Base-by-base conservation (phyloP, 2,888 invertebrate species). In the Sthenelais limicola region DNA sequence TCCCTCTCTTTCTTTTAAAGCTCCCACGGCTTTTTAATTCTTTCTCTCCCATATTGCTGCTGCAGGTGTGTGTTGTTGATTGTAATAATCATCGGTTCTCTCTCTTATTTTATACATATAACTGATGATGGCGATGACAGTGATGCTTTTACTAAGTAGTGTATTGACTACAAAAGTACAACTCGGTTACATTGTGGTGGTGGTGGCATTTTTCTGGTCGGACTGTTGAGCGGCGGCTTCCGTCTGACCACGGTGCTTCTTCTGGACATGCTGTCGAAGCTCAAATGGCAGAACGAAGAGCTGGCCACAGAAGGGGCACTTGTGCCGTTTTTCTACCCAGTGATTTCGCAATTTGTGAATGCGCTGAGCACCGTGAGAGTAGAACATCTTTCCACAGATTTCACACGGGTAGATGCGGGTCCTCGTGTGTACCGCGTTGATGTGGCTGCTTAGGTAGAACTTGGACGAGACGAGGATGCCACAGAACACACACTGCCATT, bases 271-370 rank as follows among this genome's bases (percentile, higher is more conserved):
- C 30, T 74, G 74, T 4, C 79, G 73, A 52, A 79, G 73, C 69
- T 79, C 79, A 26, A 79, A 74, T 9, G 79, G 79, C 62, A 79
- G 72, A 21, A 79, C 73, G 52, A 79, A 79, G 3, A 75, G 68
- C 48, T 79, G 78, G 1, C 74, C 74, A 52, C 79, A 79, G 71
- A 74, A 76, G 33, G 68, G 54, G 47, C 79, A 79, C 51, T 77
- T 76, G 73, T 79, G 79, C 43, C 77, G 77, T 71, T 78, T 78
- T 32, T 77, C 79, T 18, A 75, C 76, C 79, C 79, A 79, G 72
- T 79, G 79, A 72, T 79, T 77, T 35, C 79, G 77, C 67, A 79
- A 71, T 68, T 79, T 79, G 78, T 79, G 79, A 30, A 79, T 79
- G 71, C 79, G 76, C 70, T 77, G 71, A 1, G 79, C 79, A 7